Evolutionary conservation across 2,888 invertebrate genomes (phyloP), one percentile per base, ranked within the genome.

Genomic region (Cyclophora albipunctata): DNA sequence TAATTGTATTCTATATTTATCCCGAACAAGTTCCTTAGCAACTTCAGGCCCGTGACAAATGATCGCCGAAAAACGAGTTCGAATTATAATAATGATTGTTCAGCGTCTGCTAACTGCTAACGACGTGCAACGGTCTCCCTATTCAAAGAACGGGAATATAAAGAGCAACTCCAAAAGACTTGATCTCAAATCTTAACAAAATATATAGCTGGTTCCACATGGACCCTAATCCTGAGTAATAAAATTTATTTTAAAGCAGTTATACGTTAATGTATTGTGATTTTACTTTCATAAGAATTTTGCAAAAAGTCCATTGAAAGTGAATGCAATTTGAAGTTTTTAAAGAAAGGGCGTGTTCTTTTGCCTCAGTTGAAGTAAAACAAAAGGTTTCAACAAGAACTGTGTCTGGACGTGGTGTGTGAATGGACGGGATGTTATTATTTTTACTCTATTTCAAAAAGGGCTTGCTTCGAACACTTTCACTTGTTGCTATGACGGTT

Each of bases 291-390:
- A 53, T 69, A 77, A 74, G 71, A 73, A 72, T 67, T 73, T 73
- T 59, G 71, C 66, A 75, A 77, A 66, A 68, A 83, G 75, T 81
- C 81, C 68, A 85, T 86, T 85, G 81, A 85, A 84, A 84, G 75
- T 74, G 79, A 82, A 81, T 80, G 84, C 83, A 82, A 69, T 67
- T 64, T 64, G 58, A 73, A 69, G 69, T 74, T 70, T 65, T 65
- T 62, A 67, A 76, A 73, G 74, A 78, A 80, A 78, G 81, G 80
- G 78, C 75, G 75, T 71, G 73, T 72, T 71, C 63, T 57, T 66
- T 64, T 63, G 66, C 67, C 66, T 68, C 66, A 69, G 70, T 74
- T 76, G 73, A 78, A 69, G 66, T 69, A 75, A 78, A 82, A 85
- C 79, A 87, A 85, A 79, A 63, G 67, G 54, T 64, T 73, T 82